Evolutionary conservation across 2,113 vertebrate species (phyloP).

Genomic region (Limnothrissa miodon): DNA sequence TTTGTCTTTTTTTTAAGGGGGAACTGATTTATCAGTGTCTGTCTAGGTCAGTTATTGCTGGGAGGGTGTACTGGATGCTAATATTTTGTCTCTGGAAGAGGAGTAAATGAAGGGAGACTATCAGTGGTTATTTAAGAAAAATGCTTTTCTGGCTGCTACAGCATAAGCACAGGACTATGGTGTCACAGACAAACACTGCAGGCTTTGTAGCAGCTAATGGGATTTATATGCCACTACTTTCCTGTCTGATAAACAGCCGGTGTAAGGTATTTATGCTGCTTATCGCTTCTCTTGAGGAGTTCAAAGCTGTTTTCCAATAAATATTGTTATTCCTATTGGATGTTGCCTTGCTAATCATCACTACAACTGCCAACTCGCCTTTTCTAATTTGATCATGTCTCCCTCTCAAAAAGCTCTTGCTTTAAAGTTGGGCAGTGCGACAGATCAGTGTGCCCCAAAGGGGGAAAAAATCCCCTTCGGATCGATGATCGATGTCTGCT

Average conservation of each 20-base stretch:
- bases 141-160: conserved; percentile 14
- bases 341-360: not conserved
- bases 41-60: not conserved
- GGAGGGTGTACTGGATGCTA: conserved; percentile 5
- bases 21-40: conserved; percentile 12
- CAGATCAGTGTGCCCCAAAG: not conserved
- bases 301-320: conserved; percentile 59
- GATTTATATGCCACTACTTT: conserved; percentile 63
- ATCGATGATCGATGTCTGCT: not conserved
- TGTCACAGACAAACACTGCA: conserved; percentile 58
- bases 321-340: conserved; percentile 60
- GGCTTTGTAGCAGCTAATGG: conserved; percentile 69
- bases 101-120: conserved; percentile 5
- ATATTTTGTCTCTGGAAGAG: conserved; percentile 41
- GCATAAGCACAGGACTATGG: conserved; percentile 48
- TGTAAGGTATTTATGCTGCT: not conserved
- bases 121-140: not conserved
- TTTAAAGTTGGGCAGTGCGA: conserved; percentile 40
- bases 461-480: not conserved
- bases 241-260: conserved; percentile 40
- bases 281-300: conserved; percentile 6
- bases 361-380: not conserved
- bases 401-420: too few species aligned
- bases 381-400: not conserved
- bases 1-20: not conserved